phyloP scores from a whole-genome alignment of 2,797 vertebrate species.

The Falco novaeseelandiae region DNA sequence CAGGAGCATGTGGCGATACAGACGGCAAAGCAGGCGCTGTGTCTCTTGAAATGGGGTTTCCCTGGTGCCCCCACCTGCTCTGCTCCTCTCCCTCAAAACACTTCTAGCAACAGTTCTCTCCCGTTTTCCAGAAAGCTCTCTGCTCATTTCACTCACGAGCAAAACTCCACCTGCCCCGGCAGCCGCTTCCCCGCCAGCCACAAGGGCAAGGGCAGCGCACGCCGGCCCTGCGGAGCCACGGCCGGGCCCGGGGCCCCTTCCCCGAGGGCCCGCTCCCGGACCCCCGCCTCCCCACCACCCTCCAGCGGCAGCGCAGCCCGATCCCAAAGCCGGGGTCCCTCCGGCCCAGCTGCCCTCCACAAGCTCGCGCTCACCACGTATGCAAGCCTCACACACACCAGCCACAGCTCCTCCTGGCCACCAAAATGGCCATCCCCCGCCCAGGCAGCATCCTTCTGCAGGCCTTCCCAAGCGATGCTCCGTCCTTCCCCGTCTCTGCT shows the following conservation, averaged over 20 bases:
- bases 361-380: accelerated
- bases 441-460: background rate
- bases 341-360: background rate
- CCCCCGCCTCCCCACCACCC: background rate
- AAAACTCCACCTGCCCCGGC: background rate
- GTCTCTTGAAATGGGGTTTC: accelerated
- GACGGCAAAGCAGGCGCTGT: background rate
- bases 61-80: background rate
- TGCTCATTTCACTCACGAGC: background rate
- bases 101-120: too few relatives aligned
- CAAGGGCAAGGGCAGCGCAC: accelerated
- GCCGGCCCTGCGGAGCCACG: accelerated
- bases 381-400: accelerated
- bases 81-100: background rate
- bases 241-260: background rate
- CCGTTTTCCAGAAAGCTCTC: background rate
- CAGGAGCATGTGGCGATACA: accelerated
- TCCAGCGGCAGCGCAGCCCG: background rate
- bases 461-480: background rate
- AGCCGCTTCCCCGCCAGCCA: too few relatives aligned
- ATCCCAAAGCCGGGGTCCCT: background rate
- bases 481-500: accelerated
- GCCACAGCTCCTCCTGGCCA: background rate
- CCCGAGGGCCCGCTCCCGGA: accelerated
- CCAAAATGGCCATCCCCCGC: background rate